These are phyloP conservation scores for Crotalus horridus DNA, from an alignment of 2,113 vertebrate species.

Conservation along the genomic window DNA sequence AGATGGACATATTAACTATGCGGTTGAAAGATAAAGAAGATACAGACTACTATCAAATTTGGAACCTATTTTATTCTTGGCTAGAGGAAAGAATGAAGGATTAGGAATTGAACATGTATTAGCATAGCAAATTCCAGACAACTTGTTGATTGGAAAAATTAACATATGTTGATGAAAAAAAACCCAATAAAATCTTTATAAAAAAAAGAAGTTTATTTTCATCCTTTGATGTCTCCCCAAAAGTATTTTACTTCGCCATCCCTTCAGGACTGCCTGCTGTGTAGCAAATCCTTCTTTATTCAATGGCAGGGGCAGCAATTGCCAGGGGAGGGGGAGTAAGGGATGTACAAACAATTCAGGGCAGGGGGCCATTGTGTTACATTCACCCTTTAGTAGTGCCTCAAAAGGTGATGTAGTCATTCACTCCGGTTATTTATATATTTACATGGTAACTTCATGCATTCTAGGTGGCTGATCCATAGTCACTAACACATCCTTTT, in stretches of 20 bases:
- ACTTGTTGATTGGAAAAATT: no score
- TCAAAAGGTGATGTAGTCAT: neutral
- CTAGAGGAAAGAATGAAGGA: no score
- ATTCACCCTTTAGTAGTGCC: no score
- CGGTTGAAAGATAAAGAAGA: no score
- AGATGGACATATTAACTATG: no score
- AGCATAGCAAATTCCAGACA: no score
- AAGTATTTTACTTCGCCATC: neutral
- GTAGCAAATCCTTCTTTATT: neutral
- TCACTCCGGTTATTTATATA: neutral
- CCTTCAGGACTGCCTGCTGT: neutral
- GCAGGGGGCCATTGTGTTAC: neutral
- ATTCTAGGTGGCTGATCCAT: neutral
- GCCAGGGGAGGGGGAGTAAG: neutral
- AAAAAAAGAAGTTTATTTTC: neutral
- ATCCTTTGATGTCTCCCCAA: neutral
- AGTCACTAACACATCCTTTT: neutral
- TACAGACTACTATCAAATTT: no score
- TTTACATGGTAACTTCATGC: neutral
- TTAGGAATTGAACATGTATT: no score
- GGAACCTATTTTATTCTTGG: no score
- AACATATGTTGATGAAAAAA: no score
- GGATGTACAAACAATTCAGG: rapidly evolving
- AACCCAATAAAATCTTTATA: no score
- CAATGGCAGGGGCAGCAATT: no score